Conservation (phyloP, 2,888 invertebrate genomes). For the Gerris lacustris region DNA sequence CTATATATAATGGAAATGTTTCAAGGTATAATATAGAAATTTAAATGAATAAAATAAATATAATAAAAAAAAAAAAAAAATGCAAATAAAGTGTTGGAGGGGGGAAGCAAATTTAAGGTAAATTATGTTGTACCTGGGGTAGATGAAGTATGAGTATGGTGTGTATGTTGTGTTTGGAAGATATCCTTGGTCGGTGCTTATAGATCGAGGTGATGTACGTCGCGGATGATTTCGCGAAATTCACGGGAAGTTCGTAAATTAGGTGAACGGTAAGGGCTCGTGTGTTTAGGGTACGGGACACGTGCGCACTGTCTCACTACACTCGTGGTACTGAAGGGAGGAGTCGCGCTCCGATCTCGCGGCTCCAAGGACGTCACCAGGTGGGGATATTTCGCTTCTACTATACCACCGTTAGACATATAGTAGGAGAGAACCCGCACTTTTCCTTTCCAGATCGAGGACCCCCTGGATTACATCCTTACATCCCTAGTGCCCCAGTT, state of each 20-base stretch:
- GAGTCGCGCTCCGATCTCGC: neutral
- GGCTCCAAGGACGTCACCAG: neutral
- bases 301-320: slow-evolving; percentile 3
- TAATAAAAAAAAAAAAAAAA: too few species aligned
- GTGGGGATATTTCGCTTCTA: too few species aligned
- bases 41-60: too few species aligned
- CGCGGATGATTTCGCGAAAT: neutral
- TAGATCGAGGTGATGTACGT: neutral
- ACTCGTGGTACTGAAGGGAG: slow-evolving; percentile 5
- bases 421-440: neutral
- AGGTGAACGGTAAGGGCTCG: neutral
- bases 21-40: too few species aligned
- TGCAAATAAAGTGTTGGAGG: too few species aligned
- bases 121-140: neutral
- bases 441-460: neutral
- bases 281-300: neutral
- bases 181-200: neutral
- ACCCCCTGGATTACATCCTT: neutral
- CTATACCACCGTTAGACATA: neutral
- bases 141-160: neutral
- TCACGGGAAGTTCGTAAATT: neutral
- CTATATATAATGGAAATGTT: too few species aligned
- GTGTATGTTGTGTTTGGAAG: neutral
- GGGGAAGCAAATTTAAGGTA: too few species aligned
- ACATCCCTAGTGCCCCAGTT: slow-evolving; percentile 5